Evolutionary conservation across 1,140 invertebrate species (phyloP).

Genomic region (Atta texana): DNA sequence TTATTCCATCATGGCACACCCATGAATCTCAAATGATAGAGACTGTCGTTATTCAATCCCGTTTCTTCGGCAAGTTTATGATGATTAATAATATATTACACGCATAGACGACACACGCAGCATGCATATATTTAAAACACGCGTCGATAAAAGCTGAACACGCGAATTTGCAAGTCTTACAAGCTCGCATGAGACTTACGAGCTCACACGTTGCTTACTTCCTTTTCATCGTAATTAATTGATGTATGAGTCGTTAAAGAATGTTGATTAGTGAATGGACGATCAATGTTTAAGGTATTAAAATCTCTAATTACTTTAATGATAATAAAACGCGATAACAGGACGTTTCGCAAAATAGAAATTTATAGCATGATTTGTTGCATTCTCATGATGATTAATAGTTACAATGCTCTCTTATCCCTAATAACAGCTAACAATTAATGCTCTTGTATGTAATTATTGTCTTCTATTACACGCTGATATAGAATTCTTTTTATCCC

Average conservation of each 20-base stretch:
- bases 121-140: neutral
- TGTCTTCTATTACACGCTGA: neutral
- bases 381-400: neutral
- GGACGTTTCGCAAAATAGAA: neutral
- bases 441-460: neutral
- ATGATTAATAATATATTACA: conserved; percentile 49
- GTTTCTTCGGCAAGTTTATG: conserved; percentile 38
- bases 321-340: neutral
- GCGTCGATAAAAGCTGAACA: conserved; percentile 1
- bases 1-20: conserved; percentile 4
- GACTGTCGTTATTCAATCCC: neutral
- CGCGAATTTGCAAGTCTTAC: conserved; percentile 16
- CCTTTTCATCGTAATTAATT: conserved; percentile 21
- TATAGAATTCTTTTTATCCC: neutral
- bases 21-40: conserved; percentile 24
- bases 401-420: neutral
- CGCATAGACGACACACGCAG: neutral
- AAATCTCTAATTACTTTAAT: neutral
- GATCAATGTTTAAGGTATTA: neutral
- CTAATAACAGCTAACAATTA: neutral
- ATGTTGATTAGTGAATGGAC: neutral
- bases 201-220: neutral
- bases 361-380: neutral
- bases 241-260: neutral
- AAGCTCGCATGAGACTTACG: neutral